phyloP scores from a whole-genome alignment of 2,797 vertebrate genomes.

The Acrossocheilus wenchowensis region DNA sequence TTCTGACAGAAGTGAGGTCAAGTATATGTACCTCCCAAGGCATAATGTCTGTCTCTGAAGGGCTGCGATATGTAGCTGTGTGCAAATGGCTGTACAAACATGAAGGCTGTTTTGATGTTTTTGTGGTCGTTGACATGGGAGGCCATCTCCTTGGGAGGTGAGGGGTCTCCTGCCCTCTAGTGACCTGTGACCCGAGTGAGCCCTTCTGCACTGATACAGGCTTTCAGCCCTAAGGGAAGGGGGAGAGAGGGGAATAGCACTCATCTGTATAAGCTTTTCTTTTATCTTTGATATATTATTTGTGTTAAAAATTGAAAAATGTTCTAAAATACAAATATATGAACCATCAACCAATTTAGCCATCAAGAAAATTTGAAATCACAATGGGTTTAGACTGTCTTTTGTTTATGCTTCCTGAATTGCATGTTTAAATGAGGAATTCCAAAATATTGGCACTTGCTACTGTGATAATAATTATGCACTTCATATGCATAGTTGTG shows the following conservation, averaged over 20 bases:
- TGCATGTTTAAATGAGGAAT: neutral
- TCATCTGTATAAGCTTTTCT: slow-evolving; percentile 60
- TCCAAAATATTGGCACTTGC: neutral
- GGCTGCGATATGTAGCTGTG: slow-evolving; percentile 47
- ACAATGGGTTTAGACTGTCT: neutral
- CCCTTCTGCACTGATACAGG: slow-evolving; percentile 76
- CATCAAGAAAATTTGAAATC: neutral
- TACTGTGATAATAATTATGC: neutral
- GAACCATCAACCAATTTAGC: neutral
- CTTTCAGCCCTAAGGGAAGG: slow-evolving; percentile 80
- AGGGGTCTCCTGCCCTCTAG: slow-evolving; percentile 81
- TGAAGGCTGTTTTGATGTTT: slow-evolving; percentile 68
- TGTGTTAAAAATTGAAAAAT: neutral
- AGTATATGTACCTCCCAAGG: slow-evolving; percentile 50
- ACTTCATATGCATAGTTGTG: neutral
- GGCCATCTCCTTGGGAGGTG: slow-evolving; percentile 67
- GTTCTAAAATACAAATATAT: neutral
- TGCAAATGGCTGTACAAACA: slow-evolving; percentile 62
- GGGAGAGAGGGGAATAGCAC: slow-evolving; percentile 70
- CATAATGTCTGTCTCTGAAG: slow-evolving; percentile 39
- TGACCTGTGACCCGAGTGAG: slow-evolving; percentile 82
- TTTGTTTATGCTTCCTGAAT: neutral
- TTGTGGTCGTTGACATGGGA: slow-evolving; percentile 67
- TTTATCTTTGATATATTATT: slow-evolving; percentile 29
- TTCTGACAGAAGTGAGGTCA: slow-evolving; percentile 49